Evolutionary conservation across 2,113 vertebrate species (phyloP).

Genomic region (Amblyopsis rosae): DNA sequence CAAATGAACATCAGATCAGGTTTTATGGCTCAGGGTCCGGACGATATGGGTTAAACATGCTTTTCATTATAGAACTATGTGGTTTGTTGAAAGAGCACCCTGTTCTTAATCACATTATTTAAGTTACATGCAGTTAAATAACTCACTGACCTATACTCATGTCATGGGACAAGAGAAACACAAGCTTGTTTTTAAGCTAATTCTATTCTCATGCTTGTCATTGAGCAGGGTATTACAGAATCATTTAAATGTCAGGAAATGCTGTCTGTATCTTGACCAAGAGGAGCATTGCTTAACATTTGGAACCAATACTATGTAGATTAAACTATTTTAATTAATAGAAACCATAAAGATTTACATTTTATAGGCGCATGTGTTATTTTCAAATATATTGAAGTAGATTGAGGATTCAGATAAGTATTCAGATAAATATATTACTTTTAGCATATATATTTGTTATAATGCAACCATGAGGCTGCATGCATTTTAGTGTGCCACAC

Average conservation of each 20-base stretch:
- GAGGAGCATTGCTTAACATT: too few relatives aligned
- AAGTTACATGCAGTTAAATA: conserved; percentile 26
- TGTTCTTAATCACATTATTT: conserved; percentile 66
- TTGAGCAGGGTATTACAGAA: conserved; percentile 6
- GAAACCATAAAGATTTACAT: too few relatives aligned
- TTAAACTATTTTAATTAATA: too few relatives aligned
- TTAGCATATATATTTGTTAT: too few relatives aligned
- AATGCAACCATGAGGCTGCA: too few relatives aligned
- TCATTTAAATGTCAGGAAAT: background rate
- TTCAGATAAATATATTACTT: too few relatives aligned
- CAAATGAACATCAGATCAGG: conserved; percentile 37
- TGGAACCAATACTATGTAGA: background rate
- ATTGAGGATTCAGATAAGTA: too few relatives aligned
- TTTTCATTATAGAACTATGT: conserved; percentile 47
- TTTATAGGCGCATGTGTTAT: too few relatives aligned
- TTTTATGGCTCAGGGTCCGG: conserved; percentile 53
- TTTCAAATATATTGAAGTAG: too few relatives aligned
- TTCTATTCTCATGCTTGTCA: conserved; percentile 54
- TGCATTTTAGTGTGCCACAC: too few relatives aligned
- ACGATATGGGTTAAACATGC: conserved; percentile 36
- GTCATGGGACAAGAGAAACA: conserved; percentile 55
- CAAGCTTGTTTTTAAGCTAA: conserved; percentile 31
- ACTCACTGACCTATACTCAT: conserved; percentile 27
- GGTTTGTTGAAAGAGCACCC: conserved; percentile 31
- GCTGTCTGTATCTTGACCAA: too few relatives aligned